These are phyloP conservation scores for Dallia pectoralis DNA, from an alignment of 2,797 vertebrate species.

Conservation along the genomic window DNA sequence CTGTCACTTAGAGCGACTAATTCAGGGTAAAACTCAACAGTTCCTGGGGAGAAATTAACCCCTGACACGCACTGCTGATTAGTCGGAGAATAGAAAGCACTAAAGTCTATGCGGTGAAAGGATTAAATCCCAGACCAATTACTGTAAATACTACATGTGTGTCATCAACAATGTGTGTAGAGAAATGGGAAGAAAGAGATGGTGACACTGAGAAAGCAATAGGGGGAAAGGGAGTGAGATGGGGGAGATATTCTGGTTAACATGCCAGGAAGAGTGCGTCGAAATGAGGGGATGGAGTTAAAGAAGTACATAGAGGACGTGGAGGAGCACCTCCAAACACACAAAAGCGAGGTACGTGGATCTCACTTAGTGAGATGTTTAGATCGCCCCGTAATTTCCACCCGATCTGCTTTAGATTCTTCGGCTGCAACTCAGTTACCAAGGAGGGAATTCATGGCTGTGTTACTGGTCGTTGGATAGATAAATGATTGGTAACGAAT, in stretches of 20 bases:
- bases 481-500: neutral
- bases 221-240: conserved; percentile 7
- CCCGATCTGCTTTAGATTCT: neutral
- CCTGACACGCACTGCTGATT: neutral
- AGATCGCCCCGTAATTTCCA: neutral
- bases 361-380: neutral
- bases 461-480: neutral
- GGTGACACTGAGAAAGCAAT: neutral
- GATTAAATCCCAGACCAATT: neutral
- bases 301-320: no score
- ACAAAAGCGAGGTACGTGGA: neutral
- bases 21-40: no score
- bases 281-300: neutral
- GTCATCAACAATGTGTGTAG: neutral
- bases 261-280: no score
- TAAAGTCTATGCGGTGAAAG: neutral
- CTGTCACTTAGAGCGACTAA: no score
- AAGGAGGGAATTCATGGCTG: neutral
- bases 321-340: neutral
- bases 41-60: no score
- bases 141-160: no score
- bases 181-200: conserved; percentile 23
- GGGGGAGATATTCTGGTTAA: neutral
- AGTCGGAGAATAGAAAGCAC: neutral
- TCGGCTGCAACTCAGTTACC: neutral